A percentile compares a stretch with the other conserved stretches of the same genome.
These are phyloP conservation scores for Lates calcarifer DNA, from an alignment of 2,113 vertebrate genomes.

Conservation along the genomic window DNA sequence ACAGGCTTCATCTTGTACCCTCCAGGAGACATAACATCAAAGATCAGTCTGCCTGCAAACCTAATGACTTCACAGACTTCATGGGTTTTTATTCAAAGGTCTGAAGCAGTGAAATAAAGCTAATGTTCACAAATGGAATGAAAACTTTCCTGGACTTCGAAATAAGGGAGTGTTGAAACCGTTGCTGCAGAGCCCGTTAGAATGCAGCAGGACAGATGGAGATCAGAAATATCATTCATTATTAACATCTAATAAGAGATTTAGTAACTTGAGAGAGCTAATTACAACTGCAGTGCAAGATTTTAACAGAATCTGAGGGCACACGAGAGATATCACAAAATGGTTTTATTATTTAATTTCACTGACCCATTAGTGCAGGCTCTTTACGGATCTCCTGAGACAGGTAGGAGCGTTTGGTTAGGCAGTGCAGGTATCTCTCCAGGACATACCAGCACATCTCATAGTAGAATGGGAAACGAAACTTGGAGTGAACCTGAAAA, in stretches of 20 bases:
- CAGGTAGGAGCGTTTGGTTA: slow-evolving; percentile 93
- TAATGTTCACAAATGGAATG: background rate
- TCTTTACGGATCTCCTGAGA: slow-evolving; percentile 90
- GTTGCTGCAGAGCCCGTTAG: background rate
- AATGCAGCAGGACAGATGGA: slow-evolving; percentile 6
- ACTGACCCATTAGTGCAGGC: slow-evolving; percentile 90
- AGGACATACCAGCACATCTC: slow-evolving; percentile 99
- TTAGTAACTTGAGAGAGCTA: slow-evolving; percentile 16
- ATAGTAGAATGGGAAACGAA: slow-evolving; percentile 98
- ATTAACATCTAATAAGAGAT: slow-evolving; percentile 15
- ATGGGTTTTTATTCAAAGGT: background rate
- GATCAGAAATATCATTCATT: slow-evolving; percentile 1
- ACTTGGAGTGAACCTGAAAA: slow-evolving; percentile 94
- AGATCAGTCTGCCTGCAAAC: background rate
- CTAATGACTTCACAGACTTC: background rate
- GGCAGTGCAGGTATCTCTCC: slow-evolving; percentile 94
- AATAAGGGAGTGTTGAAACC: background rate
- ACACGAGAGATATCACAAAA: slow-evolving; percentile 6
- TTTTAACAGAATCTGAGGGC: slow-evolving; percentile 2
- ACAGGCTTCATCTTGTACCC: background rate
- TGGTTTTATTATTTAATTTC: background rate
- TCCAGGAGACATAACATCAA: background rate
- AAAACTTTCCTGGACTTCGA: background rate
- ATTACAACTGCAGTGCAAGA: slow-evolving; percentile 15
- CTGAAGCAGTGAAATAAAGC: background rate